These are phyloP conservation scores for Scrobipalpa atriplicella DNA, from an alignment of 2,888 invertebrate species.

Conservation along the genomic window DNA sequence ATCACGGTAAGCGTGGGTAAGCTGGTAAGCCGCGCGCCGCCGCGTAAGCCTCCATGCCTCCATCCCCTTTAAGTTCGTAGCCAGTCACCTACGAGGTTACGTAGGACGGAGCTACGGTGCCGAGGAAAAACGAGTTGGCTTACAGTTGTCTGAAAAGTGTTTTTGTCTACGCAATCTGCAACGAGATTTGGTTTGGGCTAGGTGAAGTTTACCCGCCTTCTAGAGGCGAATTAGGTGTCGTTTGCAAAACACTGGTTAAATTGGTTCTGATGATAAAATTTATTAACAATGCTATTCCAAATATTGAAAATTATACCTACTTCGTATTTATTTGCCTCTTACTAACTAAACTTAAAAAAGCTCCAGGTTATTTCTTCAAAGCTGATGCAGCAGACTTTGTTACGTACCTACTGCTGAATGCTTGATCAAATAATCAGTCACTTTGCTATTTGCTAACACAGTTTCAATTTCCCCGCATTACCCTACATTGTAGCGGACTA, in stretches of 20 bases:
- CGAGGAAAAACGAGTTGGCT: constrained; percentile 53
- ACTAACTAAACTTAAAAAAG: too few relatives aligned
- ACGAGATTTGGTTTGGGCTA: not conserved
- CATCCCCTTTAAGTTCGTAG: constrained; percentile 71
- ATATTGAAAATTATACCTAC: too few relatives aligned
- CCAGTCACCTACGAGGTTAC: constrained; percentile 53
- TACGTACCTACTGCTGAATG: too few relatives aligned
- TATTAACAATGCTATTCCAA: too few relatives aligned
- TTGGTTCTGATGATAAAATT: too few relatives aligned
- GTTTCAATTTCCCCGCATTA: constrained; percentile 17
- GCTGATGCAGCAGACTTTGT: too few relatives aligned
- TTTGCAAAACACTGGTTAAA: too few relatives aligned
- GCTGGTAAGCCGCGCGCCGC: constrained; percentile 28
- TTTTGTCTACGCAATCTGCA: constrained; percentile 4
- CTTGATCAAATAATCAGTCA: not conserved
- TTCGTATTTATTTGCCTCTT: too few relatives aligned
- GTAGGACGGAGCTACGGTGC: constrained; percentile 38
- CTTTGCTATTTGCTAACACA: not conserved
- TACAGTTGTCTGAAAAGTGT: constrained; percentile 15
- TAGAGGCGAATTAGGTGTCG: too few relatives aligned
- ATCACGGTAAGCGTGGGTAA: constrained; percentile 70
- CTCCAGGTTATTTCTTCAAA: too few relatives aligned
- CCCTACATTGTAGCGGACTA: constrained; percentile 20
- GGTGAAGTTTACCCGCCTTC: not conserved
- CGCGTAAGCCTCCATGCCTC: constrained; percentile 42